Percentiles rank a stretch among this genome's conserved stretches.
These are phyloP conservation scores for Centropus unirufus DNA, from an alignment of 2,113 vertebrate genomes.

Conservation along the genomic window DNA sequence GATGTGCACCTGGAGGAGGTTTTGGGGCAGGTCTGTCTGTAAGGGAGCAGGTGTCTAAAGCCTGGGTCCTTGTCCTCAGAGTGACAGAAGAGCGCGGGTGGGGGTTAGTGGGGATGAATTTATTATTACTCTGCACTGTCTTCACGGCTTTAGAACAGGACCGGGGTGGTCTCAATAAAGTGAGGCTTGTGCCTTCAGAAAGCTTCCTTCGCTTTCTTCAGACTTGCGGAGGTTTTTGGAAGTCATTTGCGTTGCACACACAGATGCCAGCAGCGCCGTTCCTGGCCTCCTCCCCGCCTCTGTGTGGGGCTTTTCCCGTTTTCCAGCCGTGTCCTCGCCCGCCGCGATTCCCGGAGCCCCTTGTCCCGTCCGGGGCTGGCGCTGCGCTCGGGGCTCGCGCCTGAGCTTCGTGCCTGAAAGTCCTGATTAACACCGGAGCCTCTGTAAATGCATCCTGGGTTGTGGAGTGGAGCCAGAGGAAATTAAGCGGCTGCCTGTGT, in stretches of 20 bases:
- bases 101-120: background rate
- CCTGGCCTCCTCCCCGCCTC: background rate
- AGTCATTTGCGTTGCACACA: background rate
- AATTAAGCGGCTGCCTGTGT: background rate
- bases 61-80: background rate
- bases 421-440: background rate
- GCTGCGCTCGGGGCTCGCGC: too few species aligned
- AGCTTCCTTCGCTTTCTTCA: background rate
- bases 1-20: background rate
- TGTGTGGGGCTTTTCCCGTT: too few species aligned
- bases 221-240: background rate
- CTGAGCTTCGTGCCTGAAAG: too few species aligned
- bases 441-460: background rate
- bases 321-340: too few species aligned
- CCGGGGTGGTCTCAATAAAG: too few species aligned
- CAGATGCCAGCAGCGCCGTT: background rate
- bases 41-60: background rate
- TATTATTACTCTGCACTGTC: too few species aligned
- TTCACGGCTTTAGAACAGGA: background rate
- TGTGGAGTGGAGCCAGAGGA: background rate
- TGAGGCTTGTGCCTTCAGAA: background rate
- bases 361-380: too few species aligned
- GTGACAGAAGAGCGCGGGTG: background rate
- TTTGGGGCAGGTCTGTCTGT: too few species aligned
- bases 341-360: too few species aligned